Percentiles rank a stretch among this genome's conserved stretches.
These are phyloP conservation scores for Acyrthosiphon pisum DNA, from an alignment of 1,140 invertebrate species.

Conservation along the genomic window DNA sequence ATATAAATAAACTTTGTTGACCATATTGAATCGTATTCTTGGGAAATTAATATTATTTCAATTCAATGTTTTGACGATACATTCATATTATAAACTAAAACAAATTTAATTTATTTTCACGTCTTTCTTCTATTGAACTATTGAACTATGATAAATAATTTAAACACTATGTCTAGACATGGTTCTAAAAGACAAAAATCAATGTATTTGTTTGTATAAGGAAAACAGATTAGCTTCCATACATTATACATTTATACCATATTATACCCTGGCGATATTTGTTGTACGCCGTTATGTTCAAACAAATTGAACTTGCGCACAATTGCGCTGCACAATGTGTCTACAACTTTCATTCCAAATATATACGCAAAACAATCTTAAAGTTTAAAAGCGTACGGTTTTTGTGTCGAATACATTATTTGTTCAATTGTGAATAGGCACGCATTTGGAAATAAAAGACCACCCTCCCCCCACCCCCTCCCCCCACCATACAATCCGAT, in stretches of 20 bases:
- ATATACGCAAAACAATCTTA: slow-evolving; percentile 9
- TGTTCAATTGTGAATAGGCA: background rate
- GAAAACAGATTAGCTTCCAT: slow-evolving; percentile 15
- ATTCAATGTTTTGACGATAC: no score
- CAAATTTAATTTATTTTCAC: background rate
- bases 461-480: no score
- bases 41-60: no score
- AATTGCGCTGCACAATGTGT: background rate
- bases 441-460: background rate
- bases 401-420: slow-evolving; percentile 4
- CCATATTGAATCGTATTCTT: no score
- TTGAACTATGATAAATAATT: background rate
- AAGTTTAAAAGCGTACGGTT: background rate
- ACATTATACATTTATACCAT: background rate
- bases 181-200: background rate
- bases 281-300: background rate
- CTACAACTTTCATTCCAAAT: background rate
- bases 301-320: background rate
- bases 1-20: no score
- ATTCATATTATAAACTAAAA: background rate
- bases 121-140: background rate
- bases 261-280: background rate
- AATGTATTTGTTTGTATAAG: background rate
- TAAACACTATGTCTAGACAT: background rate
- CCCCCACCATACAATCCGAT: background rate